These are phyloP conservation scores for Bothrops jararaca DNA, from an alignment of 2,113 vertebrate species.

Conservation along the genomic window DNA sequence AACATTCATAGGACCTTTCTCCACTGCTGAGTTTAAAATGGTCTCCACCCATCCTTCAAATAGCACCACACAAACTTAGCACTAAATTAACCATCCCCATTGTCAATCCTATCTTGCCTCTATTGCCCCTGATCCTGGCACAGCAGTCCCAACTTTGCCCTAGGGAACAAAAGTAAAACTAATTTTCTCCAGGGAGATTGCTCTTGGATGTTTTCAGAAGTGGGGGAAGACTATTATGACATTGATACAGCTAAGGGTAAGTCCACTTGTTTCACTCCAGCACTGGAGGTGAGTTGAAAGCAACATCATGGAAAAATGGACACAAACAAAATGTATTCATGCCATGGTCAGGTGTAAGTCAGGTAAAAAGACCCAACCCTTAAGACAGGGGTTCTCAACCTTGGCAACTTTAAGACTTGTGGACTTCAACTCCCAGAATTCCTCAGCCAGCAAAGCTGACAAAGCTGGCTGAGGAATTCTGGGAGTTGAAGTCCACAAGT, in stretches of 20 bases:
- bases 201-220: neutral
- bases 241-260: neutral
- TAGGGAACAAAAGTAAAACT: neutral
- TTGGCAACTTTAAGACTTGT: too few species aligned
- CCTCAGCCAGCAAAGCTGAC: too few species aligned
- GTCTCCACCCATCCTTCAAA: neutral
- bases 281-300: neutral
- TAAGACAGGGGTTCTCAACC: too few species aligned
- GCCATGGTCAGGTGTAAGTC: neutral
- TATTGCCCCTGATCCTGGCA: neutral
- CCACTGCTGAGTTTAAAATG: neutral
- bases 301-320: neutral
- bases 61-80: neutral
- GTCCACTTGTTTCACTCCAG: neutral
- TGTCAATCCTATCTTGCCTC: neutral
- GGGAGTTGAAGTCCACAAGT: too few species aligned
- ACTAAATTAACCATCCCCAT: neutral
- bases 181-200: neutral
- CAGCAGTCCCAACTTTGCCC: neutral
- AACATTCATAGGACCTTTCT: neutral
- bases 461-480: too few species aligned
- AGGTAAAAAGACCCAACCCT: neutral
- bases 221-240: neutral
- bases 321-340: neutral
- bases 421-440: too few species aligned